Base-by-base conservation (phyloP, 1,140 invertebrate genomes). In the Papilio aristodemus region DNA sequence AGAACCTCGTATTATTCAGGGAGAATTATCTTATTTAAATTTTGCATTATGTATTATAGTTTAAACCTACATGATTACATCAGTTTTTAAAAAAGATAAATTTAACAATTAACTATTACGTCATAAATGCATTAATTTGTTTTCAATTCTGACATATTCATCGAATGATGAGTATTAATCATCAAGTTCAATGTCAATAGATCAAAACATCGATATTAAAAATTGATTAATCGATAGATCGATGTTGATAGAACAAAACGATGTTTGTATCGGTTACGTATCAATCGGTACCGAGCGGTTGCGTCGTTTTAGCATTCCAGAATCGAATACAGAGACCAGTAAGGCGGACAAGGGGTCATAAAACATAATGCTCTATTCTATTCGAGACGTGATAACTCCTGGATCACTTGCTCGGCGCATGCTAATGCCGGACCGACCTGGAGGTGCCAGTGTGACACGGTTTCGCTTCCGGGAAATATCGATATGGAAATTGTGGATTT, bases 331-430 rank as follows among this genome's bases (percentile, higher is more conserved):
- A 79, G 81, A 78, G 76, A 84, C 89, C 58, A 78, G 85, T 91
- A 91, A 83, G 86, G 87, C 84, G 84, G 75, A 91, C 89, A 91
- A 90, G 87, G 81, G 89, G 80, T 88, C 83, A 80, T 91, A 84
- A 91, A 91, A 89, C 84, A 87, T 91, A 87, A 91, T 90, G 72
- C 79, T 91, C 89, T 85, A 90, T 91, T 91, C 87, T 91, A 89
- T 89, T 88, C 81, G 83, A 82, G 87, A 91, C 89, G 87, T 90
- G 89, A 83, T 86, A 82, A 85, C 81, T 86, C 85, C 83, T 80
- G 83, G 81, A 81, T 81, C 80, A 86, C 81, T 70, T 85, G 83
- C 81, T 77, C 76, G 68, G 78, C 87, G 89, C 84, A 91, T 91
- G 81, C 84, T 91, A 91, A 91, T 91, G 84, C 84, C 84, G 84